A percentile compares a stretch with the other conserved stretches of the same genome.
These are phyloP conservation scores for Sebastes melanostomus DNA, from an alignment of 2,797 vertebrate genomes.

Conservation along the genomic window DNA sequence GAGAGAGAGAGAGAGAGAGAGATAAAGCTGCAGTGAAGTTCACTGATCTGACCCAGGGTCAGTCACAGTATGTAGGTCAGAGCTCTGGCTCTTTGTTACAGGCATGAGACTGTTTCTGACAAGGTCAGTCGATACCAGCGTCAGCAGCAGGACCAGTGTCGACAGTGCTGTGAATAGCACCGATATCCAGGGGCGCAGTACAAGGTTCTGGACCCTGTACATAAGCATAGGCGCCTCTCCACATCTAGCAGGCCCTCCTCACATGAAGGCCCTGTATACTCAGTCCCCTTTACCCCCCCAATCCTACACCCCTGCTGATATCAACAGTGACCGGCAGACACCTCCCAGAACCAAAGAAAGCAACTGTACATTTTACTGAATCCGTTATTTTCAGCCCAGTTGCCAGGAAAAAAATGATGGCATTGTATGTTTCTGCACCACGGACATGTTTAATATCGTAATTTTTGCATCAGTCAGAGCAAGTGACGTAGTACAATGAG, in stretches of 20 bases:
- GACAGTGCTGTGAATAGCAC: neutral
- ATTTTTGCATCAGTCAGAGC: too few relatives aligned
- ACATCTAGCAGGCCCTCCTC: neutral
- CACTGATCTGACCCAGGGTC: neutral
- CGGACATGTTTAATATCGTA: too few relatives aligned
- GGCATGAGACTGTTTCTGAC: neutral
- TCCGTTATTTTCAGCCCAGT: too few relatives aligned
- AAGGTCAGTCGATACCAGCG: neutral
- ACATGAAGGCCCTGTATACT: neutral
- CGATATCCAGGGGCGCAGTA: neutral
- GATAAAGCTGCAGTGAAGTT: neutral
- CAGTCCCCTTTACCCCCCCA: neutral
- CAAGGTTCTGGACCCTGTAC: neutral
- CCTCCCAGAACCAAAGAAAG: neutral
- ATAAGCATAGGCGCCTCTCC: neutral
- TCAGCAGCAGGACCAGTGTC: neutral
- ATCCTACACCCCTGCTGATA: neutral
- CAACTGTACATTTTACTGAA: neutral
- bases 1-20: neutral
- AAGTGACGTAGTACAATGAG: too few relatives aligned
- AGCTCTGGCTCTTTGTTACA: conserved; percentile 1
- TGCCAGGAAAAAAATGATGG: too few relatives aligned
- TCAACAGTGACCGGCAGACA: neutral
- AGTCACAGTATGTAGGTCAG: neutral
- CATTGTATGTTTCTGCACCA: too few relatives aligned